phyloP scores from a whole-genome alignment of 2,797 vertebrate genomes.

The Pangasius krempfi region DNA sequence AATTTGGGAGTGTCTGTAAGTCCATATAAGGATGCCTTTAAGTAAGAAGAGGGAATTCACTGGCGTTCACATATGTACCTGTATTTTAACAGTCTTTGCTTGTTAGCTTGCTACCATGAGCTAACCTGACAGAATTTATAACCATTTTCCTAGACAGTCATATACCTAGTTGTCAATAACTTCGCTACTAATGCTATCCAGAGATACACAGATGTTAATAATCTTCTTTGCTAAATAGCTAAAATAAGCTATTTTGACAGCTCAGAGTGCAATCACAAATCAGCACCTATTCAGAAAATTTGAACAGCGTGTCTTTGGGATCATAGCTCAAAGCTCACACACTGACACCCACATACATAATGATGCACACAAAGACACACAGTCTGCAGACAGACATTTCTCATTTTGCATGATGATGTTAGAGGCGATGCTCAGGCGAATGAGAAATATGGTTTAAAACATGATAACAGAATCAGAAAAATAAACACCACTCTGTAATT shows the following conservation, averaged over 20 bases:
- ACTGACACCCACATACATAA: background rate
- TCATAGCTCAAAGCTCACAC: background rate
- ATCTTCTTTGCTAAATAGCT: background rate
- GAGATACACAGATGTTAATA: background rate
- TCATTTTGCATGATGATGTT: background rate
- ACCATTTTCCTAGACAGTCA: background rate
- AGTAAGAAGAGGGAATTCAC: background rate
- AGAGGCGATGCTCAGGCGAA: background rate
- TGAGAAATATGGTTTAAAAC: background rate
- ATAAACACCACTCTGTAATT: background rate
- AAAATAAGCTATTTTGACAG: background rate
- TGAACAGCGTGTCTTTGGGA: background rate
- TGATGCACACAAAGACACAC: background rate
- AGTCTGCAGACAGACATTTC: background rate
- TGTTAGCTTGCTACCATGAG: background rate
- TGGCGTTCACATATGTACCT: background rate
- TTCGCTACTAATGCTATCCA: background rate
- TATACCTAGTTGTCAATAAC: background rate
- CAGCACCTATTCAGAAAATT: background rate
- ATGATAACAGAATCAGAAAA: background rate
- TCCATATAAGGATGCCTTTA: background rate
- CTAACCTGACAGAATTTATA: background rate
- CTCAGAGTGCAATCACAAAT: conserved; percentile 7
- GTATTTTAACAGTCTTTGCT: background rate
- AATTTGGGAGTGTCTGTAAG: background rate